phyloP scores from a whole-genome alignment of 2,113 vertebrate genomes.

The Phylloscopus trochilus region DNA sequence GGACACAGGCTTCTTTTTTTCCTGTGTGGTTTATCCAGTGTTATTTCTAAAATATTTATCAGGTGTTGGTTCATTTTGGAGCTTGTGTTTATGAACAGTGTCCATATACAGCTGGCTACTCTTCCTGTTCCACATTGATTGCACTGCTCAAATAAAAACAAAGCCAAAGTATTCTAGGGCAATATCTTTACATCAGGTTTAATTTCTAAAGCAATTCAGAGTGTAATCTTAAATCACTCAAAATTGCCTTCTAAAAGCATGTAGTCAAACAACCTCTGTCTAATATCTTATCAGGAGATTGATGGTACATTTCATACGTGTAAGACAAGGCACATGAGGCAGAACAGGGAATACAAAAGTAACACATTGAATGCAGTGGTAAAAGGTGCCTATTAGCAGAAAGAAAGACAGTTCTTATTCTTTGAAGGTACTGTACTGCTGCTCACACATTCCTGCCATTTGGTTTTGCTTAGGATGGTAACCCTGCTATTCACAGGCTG shows the following conservation, averaged over 20 bases:
- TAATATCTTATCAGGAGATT: neutral
- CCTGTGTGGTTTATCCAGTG: neutral
- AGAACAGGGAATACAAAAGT: neutral
- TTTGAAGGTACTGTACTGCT: neutral
- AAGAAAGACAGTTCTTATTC: neutral
- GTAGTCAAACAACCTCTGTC: neutral
- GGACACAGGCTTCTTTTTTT: neutral
- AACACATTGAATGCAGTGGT: neutral
- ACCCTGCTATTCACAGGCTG: rapidly evolving
- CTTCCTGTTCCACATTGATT: neutral
- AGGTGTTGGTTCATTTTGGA: neutral
- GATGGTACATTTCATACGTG: neutral
- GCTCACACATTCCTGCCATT: neutral
- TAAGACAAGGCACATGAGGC: neutral
- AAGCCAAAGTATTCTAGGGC: neutral
- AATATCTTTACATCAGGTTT: neutral
- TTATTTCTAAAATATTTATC: conserved; percentile 1
- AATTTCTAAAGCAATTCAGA: neutral
- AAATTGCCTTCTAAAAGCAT: neutral
- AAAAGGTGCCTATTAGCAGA: neutral
- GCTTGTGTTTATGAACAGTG: neutral
- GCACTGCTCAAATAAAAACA: neutral
- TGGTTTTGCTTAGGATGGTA: neutral
- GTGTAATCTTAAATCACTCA: neutral
- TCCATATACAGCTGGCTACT: neutral